Evolutionary conservation across 1,140 invertebrate genomes (phyloP), one percentile per base, ranked within the genome.

Genomic region (Parapsyche elsis): DNA sequence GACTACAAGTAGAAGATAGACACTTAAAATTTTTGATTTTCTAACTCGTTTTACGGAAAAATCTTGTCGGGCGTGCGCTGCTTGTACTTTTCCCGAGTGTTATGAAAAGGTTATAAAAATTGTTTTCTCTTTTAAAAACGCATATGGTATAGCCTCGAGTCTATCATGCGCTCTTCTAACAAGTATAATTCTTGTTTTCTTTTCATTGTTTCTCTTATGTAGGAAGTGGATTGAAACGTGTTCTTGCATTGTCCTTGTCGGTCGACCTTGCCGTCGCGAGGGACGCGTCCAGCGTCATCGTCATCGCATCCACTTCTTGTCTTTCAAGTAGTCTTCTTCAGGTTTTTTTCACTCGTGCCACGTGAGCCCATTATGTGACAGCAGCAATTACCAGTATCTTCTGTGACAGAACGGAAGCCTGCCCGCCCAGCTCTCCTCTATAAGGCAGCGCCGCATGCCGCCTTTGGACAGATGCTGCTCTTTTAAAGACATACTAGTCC

Each of bases 361-460:
- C 70, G 70, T 71, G 70, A 30, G 12, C 70, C 16, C 70, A 71
- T 71, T 71, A 71, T 45, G 30, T 71, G 70, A 71, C 70, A 45
- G 21, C 70, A 26, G 70, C 26, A 71, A 71, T 71, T 71, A 71
- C 19, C 9, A 26, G 26, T 4, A 44, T 30, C 49, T 53, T 53
- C 16, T 26, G 70, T 7, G 1, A 26, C 70, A 38, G 70, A 71
- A 26, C 70, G 70, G 70, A 71, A 71, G 70, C 70, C 30, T 71
- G 70, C 23, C 30, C 38, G 70, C 49, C 49, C 49, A 12, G 49
- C 49, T 53, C 49, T 53, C 30, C 70, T 38, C 70, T 71, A 44
- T 71, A 71, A 14, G 70, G 70, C 30, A 71, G 49, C 49, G 49
- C 16, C 73, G 46, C 7, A 16, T 74, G 23, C 46, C 49, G 46